Conservation (phyloP, 2,888 invertebrate genomes). For the Tachina grossa region DNA sequence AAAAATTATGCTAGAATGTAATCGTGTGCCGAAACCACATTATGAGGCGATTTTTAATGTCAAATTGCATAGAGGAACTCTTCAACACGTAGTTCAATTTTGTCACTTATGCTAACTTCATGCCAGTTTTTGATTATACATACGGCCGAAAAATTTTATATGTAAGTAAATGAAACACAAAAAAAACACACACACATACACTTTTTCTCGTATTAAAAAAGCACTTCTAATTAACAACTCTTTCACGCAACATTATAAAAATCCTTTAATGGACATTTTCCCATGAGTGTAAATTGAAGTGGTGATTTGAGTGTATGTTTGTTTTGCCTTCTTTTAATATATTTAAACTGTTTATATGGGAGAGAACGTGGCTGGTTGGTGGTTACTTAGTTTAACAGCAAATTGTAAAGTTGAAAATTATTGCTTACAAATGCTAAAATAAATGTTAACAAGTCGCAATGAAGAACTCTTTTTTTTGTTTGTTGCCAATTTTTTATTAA, state of each 20-base stretch:
- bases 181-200: background rate
- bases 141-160: no score
- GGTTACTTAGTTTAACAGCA: slow-evolving; percentile 58
- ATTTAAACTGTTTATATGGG: slow-evolving; percentile 50
- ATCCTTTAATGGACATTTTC: slow-evolving; percentile 51
- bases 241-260: slow-evolving; percentile 18
- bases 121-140: no score
- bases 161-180: background rate
- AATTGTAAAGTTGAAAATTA: slow-evolving; percentile 72
- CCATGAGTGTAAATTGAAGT: slow-evolving; percentile 58
- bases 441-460: slow-evolving; percentile 72
- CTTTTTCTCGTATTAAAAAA: background rate
- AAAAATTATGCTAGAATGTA: no score
- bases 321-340: slow-evolving; percentile 22
- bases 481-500: background rate
- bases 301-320: slow-evolving; percentile 52
- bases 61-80: no score
- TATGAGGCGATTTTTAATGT: no score
- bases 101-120: no score
- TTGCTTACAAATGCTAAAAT: slow-evolving; percentile 72
- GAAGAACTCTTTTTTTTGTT: slow-evolving; percentile 48
- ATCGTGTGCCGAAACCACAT: no score
- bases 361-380: slow-evolving; percentile 46
- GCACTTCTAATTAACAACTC: slow-evolving; percentile 27
- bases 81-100: no score